Evolutionary conservation across 1,140 invertebrate genomes (phyloP).

Genomic region (Heliconius hewitsoni): DNA sequence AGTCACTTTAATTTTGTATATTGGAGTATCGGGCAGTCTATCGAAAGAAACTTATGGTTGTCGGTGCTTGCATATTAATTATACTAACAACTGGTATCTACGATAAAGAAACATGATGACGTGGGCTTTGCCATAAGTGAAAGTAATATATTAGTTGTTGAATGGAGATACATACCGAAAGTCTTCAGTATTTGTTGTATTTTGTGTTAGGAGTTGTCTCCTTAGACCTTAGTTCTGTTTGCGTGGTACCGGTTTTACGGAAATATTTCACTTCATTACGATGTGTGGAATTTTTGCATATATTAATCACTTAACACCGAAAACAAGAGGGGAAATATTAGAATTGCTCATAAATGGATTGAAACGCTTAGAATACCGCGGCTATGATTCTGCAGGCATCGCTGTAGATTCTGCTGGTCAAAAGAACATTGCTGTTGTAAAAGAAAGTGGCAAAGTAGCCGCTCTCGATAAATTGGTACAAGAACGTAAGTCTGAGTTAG

Average conservation of each 20-base stretch:
- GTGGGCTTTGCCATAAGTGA: slow-evolving; percentile 80
- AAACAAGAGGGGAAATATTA: slow-evolving; percentile 95
- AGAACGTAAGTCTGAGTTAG: slow-evolving; percentile 84
- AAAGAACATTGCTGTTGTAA: slow-evolving; percentile 92
- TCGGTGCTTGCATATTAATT: slow-evolving; percentile 12
- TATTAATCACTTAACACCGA: slow-evolving; percentile 98
- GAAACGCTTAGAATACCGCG: slow-evolving; percentile 98
- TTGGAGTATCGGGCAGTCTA: background rate
- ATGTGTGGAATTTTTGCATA: slow-evolving; percentile 98
- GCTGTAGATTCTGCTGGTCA: slow-evolving; percentile 92
- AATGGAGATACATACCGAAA: slow-evolving; percentile 68
- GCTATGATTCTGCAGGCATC: slow-evolving; percentile 99
- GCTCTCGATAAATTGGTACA: slow-evolving; percentile 94
- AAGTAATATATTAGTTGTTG: slow-evolving; percentile 79
- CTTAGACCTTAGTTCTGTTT: slow-evolving; percentile 63
- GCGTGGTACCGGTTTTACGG: slow-evolving; percentile 55
- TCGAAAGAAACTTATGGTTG: background rate
- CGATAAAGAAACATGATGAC: slow-evolving; percentile 82
- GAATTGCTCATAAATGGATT: slow-evolving; percentile 97
- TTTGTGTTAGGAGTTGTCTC: slow-evolving; percentile 64
- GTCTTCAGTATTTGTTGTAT: slow-evolving; percentile 71
- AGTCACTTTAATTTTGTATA: background rate
- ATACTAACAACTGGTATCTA: slow-evolving; percentile 60
- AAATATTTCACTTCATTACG: slow-evolving; percentile 54
- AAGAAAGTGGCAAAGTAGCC: slow-evolving; percentile 96